Evolutionary conservation across 2,113 vertebrate species (phyloP), one percentile per base, ranked within the genome.

Genomic region (Sula dactylatra): DNA sequence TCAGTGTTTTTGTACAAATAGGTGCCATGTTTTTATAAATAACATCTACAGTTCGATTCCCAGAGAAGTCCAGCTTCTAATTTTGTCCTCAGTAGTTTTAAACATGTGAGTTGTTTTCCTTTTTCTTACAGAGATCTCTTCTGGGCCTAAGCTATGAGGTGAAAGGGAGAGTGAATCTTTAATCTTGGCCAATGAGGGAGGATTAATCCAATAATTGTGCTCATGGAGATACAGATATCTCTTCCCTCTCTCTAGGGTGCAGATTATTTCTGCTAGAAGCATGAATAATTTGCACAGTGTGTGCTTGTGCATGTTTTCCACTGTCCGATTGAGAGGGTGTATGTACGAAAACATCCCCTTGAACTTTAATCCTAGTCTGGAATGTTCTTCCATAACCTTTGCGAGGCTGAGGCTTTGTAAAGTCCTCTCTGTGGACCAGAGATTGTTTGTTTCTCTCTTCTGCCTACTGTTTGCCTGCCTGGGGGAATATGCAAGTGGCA

Each of bases 201-300:
- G 93, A 94, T 95, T 97, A 95, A 96, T 97, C 97, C 94, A 95
- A 66, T 96, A 95, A 96, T 95, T 91, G 86, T 89, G 32, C 78
- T 96, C 58, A 62, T 49, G 64, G 81, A 91, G 81, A 86, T 85
- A 95, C 84, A 91, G 67, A 79, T 95, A 93, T 93, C 93, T 94
- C 71, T 95, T 80, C 50, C 26, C 16, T 95, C 95, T 97, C 96
- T 73, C 89, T 93, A 24, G 89, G 94, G 91, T 95, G 93, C 96
- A 95, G 95, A 94, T 97, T 95, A 93, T 94, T 94, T 95, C 96
- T 93, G 79, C 89, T 77, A 90, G 93, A 40, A 85, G 81, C 82
- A 84, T 93, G 89, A 93, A 93, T 96, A 95, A 94, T 95, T 87
- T 91, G 66, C 79, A 54, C 86, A 94, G 94, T 95, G 56, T 94